Percentiles rank a stretch among this genome's conserved stretches.
Conservation (phyloP, 1,140 invertebrate genomes). For the Drosophila truncata region DNA sequence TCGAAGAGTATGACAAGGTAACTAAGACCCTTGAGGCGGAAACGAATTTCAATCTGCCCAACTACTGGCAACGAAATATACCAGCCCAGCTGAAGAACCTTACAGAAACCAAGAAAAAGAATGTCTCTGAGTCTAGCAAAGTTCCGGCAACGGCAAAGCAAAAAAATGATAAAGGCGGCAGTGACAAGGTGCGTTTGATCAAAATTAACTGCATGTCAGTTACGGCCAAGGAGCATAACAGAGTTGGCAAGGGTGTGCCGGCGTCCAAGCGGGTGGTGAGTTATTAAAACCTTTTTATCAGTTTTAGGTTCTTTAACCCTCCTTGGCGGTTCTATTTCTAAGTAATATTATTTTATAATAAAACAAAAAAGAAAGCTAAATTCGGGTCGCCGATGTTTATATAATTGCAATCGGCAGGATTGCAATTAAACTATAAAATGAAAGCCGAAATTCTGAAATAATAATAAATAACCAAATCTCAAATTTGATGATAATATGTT, state of each 20-base stretch:
- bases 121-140: neutral
- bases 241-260: constrained; percentile 53
- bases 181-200: constrained; percentile 16
- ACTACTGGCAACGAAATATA: constrained; percentile 48
- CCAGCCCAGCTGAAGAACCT: constrained; percentile 57
- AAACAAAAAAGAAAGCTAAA: no score
- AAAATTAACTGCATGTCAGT: constrained; percentile 50
- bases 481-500: no score
- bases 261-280: constrained; percentile 52
- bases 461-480: no score
- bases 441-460: no score
- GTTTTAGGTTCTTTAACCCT: neutral
- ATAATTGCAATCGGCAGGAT: no score
- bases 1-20: constrained; percentile 42
- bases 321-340: no score
- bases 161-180: constrained; percentile 19
- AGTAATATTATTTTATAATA: no score
- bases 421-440: no score
- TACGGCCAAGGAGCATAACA: constrained; percentile 57
- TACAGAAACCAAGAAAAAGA: constrained; percentile 2
- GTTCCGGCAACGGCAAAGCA: neutral
- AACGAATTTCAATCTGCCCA: constrained; percentile 48
- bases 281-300: neutral
- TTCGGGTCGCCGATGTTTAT: no score
- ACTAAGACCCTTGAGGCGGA: constrained; percentile 50